Evolutionary conservation across 1,140 invertebrate genomes (phyloP), one percentile per base, ranked within the genome.

Genomic region (Drosophila mayri): DNA sequence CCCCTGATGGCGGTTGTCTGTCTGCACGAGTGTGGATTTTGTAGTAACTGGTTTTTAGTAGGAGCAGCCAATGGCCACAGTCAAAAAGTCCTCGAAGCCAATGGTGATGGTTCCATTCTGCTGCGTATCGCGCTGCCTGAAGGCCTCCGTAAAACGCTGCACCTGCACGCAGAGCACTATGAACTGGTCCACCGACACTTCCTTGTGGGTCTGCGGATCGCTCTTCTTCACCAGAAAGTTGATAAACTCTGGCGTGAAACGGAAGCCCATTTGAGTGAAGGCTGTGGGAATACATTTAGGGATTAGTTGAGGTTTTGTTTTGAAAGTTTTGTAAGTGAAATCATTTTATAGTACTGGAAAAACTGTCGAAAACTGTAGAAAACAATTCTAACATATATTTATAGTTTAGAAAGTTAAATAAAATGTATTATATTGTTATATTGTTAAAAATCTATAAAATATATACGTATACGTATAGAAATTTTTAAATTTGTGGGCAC

Each of bases 141-240:
- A 98, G 9, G 96, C 96, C 86, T 98, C 97, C 76, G 95, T 98
- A 79, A 98, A 96, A 37, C 95, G 95, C 92, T 98, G 97, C 52
- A 98, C 95, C 93, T 98, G 96, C 14, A 98, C 96, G 93, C 97
- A 98, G 3, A 96, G 91, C 28, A 98, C 96, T 82, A 98, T 98
- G 86, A 98, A 98, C 70, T 96, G 95, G 93, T 98, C 97, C 32
- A 98, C 95, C 1, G 96, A 96, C 38, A 98, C 95, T 76, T 94
- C 94, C 64, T 94, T 93, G 38, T 95, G 94, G 32, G 93, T 93
- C 78, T 93, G 92, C 3, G 94, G 90, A 93, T 96, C 95, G 88
- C 95, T 95, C 93, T 96, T 96, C 78, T 94, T 94, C 10, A 96
- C 94, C 50, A 98, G 92, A 73, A 96, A 95, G 57, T 94, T 94